Conservation (phyloP, 2,888 invertebrate genomes). For the Sesamia inferens region DNA sequence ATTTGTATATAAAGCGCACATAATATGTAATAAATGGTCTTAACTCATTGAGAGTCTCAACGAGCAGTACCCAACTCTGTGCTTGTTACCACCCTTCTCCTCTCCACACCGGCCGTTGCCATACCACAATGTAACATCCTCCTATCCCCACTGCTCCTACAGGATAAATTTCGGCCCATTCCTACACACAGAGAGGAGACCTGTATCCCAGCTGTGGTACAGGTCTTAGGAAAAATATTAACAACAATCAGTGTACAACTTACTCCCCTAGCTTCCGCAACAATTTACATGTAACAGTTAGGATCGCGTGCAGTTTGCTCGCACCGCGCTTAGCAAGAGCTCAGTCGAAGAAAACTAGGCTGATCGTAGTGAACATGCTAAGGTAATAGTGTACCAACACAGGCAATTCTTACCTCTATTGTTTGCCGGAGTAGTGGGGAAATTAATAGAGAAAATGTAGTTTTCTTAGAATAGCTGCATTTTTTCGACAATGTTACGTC, state of each 20-base stretch:
- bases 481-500: background rate
- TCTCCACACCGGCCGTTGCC: too few relatives aligned
- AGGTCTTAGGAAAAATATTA: background rate
- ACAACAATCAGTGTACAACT: conserved; percentile 14
- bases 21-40: too few relatives aligned
- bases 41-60: too few relatives aligned
- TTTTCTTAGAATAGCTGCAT: background rate
- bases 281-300: conserved; percentile 51
- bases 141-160: background rate
- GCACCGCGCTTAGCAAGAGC: conserved; percentile 11
- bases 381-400: background rate
- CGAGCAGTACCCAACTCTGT: too few relatives aligned
- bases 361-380: conserved; percentile 30
- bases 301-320: conserved; percentile 59
- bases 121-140: background rate
- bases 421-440: background rate
- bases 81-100: too few relatives aligned
- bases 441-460: background rate
- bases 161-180: background rate
- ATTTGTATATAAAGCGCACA: too few relatives aligned
- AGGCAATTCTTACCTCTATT: background rate
- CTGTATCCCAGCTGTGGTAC: background rate
- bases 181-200: background rate
- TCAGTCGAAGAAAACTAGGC: conserved; percentile 29
- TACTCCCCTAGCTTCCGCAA: conserved; percentile 38